Conservation (phyloP, 2,113 vertebrate genomes). For the Haliaeetus leucogaster region DNA sequence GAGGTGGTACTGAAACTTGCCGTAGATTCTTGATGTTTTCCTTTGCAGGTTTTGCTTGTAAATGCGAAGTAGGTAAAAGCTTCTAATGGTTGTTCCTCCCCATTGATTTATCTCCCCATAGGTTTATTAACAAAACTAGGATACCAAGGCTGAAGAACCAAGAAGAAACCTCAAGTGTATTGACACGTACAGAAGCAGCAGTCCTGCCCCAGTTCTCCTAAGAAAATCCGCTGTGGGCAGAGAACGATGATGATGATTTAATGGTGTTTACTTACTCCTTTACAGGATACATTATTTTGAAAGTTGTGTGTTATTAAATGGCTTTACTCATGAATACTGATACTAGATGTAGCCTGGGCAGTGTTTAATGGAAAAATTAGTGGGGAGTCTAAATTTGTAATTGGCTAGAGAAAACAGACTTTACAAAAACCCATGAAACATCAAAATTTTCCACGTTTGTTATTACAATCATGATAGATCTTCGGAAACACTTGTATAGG, state of each 20-base stretch:
- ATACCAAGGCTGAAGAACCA: conserved; percentile 95
- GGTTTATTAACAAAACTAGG: conserved; percentile 99
- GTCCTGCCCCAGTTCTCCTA: conserved; percentile 88
- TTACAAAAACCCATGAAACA: not conserved
- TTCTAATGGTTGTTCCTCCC: conserved; percentile 99
- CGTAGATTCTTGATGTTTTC: conserved; percentile 82
- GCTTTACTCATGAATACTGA: conserved; percentile 60
- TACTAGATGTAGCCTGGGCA: conserved; percentile 45
- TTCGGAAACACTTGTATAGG: conserved; percentile 1
- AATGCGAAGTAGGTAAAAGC: conserved; percentile 78
- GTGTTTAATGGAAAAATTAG: conserved; percentile 33
- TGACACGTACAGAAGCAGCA: conserved; percentile 96
- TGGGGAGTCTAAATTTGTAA: conserved; percentile 26
- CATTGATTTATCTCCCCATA: conserved; percentile 99
- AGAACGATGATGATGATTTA: conserved; percentile 84
- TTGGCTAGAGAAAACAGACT: not conserved
- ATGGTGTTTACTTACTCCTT: conserved; percentile 87
- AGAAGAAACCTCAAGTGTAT: conserved; percentile 96
- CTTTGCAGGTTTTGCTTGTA: conserved; percentile 84
- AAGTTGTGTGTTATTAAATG: conserved; percentile 75
- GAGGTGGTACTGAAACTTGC: conserved; percentile 79
- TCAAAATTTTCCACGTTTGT: not conserved
- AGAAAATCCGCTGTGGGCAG: conserved; percentile 88
- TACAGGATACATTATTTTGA: conserved; percentile 77
- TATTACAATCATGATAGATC: not conserved